phyloP scores from a whole-genome alignment of 2,113 vertebrate genomes.

The Coracopsis vasa region DNA sequence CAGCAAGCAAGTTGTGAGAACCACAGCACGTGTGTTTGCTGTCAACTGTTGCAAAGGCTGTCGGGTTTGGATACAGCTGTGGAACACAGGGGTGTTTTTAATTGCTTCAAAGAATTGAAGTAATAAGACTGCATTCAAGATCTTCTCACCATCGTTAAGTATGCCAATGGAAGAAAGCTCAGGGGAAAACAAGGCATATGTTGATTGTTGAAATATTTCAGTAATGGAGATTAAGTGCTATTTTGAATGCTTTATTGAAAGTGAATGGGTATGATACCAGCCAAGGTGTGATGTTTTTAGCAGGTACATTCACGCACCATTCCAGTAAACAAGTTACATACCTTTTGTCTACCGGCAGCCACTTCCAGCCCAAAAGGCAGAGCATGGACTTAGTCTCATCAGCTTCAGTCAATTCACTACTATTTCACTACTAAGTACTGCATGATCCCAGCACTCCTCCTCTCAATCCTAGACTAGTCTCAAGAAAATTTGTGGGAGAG shows the following conservation, averaged over 20 bases:
- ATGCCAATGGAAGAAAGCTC: neutral
- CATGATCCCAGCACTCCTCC: neutral
- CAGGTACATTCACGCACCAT: neutral
- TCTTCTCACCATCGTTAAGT: neutral
- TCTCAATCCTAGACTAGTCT: neutral
- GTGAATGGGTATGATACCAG: neutral
- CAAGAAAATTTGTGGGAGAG: neutral
- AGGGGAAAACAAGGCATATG: neutral
- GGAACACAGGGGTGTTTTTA: neutral
- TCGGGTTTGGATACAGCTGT: neutral
- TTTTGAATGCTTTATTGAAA: neutral
- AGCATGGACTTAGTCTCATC: neutral
- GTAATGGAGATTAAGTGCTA: neutral
- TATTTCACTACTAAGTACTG: neutral
- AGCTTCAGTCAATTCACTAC: neutral
- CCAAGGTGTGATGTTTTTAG: neutral
- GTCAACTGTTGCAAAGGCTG: neutral
- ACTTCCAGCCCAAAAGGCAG: neutral
- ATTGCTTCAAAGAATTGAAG: neutral
- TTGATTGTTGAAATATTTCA: neutral
- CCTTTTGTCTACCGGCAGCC: neutral
- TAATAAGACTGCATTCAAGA: neutral
- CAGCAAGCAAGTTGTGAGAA: neutral
- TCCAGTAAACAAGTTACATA: neutral
- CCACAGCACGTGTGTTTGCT: neutral